Percentiles rank a stretch among this genome's conserved stretches.
Conservation (phyloP, 2,888 invertebrate genomes). For the Amphipoea oculea region DNA sequence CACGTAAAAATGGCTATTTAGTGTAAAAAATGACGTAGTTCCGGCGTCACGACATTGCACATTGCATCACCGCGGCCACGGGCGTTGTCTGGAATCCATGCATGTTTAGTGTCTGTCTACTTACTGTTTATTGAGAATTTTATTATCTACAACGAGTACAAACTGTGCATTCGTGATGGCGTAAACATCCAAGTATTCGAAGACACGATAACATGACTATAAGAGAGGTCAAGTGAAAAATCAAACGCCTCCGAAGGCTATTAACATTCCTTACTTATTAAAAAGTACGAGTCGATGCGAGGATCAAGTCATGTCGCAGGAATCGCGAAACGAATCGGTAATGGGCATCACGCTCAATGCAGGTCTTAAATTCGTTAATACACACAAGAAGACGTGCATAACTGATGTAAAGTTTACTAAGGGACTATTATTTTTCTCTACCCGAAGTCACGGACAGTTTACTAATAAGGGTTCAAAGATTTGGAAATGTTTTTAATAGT, state of each 20-base stretch:
- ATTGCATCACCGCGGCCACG: slow-evolving; percentile 74
- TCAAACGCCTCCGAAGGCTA: slow-evolving; percentile 76
- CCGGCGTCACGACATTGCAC: slow-evolving; percentile 59
- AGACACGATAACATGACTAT: slow-evolving; percentile 72
- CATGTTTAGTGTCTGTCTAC: slow-evolving; percentile 70
- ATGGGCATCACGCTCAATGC: slow-evolving; percentile 60
- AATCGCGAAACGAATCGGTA: slow-evolving; percentile 75
- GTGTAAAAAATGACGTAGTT: slow-evolving; percentile 65
- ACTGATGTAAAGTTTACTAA: slow-evolving; percentile 26
- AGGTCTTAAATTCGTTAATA: slow-evolving; percentile 46
- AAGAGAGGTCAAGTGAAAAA: slow-evolving; percentile 80
- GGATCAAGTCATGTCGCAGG: slow-evolving; percentile 73
- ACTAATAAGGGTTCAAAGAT: slow-evolving; percentile 18
- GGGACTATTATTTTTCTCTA: slow-evolving; percentile 12
- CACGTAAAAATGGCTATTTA: slow-evolving; percentile 52
- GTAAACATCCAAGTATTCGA: slow-evolving; percentile 75
- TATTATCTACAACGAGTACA: slow-evolving; percentile 76
- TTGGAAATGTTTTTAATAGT: slow-evolving; percentile 12
- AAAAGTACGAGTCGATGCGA: slow-evolving; percentile 71
- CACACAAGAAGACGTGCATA: slow-evolving; percentile 32
- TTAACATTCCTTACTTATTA: slow-evolving; percentile 81
- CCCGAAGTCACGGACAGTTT: slow-evolving; percentile 13
- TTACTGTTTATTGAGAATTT: slow-evolving; percentile 77
- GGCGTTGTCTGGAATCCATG: slow-evolving; percentile 74
- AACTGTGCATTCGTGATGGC: slow-evolving; percentile 72